Conservation (phyloP, 1,140 invertebrate species). For the Microplitis mediator region DNA sequence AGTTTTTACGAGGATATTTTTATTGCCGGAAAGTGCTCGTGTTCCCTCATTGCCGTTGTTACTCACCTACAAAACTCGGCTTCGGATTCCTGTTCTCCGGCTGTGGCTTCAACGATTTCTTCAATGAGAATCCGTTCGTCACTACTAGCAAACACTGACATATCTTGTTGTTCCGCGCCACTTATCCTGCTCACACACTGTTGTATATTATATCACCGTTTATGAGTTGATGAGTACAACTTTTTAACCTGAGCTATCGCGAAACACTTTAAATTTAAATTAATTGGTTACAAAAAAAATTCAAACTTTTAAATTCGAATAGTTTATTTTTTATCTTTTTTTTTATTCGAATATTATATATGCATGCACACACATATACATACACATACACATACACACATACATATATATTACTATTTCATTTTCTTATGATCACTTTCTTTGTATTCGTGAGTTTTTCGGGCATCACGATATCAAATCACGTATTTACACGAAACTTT, state of each 20-base stretch:
- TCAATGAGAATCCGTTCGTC: slow-evolving; percentile 59
- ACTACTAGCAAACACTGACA: slow-evolving; percentile 57
- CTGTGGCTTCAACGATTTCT: slow-evolving; percentile 59
- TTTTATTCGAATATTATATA: too few relatives aligned
- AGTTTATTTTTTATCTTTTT: too few relatives aligned
- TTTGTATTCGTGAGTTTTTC: background rate
- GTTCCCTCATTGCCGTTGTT: too few relatives aligned
- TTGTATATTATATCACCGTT: background rate
- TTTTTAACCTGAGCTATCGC: background rate
- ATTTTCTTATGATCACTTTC: too few relatives aligned
- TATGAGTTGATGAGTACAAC: background rate
- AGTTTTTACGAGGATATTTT: too few relatives aligned
- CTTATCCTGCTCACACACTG: slow-evolving; percentile 16
- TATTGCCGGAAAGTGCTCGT: too few relatives aligned
- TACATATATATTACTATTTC: too few relatives aligned
- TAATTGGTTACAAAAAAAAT: too few relatives aligned
- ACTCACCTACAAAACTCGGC: slow-evolving; percentile 58
- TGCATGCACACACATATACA: too few relatives aligned
- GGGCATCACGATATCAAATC: slow-evolving; percentile 6
- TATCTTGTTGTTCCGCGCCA: slow-evolving; percentile 50
- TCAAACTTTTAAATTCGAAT: too few relatives aligned
- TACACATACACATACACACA: too few relatives aligned
- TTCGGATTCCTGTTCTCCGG: slow-evolving; percentile 45
- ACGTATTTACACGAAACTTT: background rate
- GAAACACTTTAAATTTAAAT: too few relatives aligned